phyloP scores from a whole-genome alignment of 2,113 vertebrate genomes.

The Penelope pileata region DNA sequence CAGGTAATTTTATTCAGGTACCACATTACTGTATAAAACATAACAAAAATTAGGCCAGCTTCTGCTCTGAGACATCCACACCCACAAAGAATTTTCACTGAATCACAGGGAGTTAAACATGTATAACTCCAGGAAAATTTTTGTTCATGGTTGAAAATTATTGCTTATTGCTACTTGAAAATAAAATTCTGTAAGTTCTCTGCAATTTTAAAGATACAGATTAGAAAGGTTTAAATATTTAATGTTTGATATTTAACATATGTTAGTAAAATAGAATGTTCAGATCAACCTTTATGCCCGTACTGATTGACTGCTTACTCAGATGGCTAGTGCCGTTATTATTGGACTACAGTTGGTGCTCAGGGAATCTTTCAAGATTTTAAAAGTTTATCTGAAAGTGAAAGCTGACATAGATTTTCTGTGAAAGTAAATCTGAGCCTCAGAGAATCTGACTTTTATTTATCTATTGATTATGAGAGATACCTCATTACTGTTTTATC shows the following conservation, averaged over 20 bases:
- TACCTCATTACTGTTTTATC: background rate
- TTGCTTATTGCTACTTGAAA: background rate
- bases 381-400: background rate
- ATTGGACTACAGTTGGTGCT: background rate
- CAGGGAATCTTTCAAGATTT: background rate
- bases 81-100: background rate
- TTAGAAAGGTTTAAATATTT: background rate
- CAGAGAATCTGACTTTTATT: background rate
- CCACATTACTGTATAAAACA: background rate
- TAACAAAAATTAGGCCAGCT: conserved; percentile 31
- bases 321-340: background rate
- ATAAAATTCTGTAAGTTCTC: background rate
- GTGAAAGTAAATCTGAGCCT: background rate
- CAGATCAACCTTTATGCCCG: background rate
- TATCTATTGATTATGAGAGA: background rate
- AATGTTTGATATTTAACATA: background rate
- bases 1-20: conserved; percentile 56
- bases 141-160: background rate
- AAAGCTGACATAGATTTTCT: background rate
- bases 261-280: background rate
- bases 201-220: background rate
- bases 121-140: background rate
- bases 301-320: background rate
- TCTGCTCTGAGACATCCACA: background rate
- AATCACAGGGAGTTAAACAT: background rate